These are phyloP conservation scores for Nemoura dubitans DNA, from an alignment of 2,888 invertebrate genomes.

Conservation along the genomic window DNA sequence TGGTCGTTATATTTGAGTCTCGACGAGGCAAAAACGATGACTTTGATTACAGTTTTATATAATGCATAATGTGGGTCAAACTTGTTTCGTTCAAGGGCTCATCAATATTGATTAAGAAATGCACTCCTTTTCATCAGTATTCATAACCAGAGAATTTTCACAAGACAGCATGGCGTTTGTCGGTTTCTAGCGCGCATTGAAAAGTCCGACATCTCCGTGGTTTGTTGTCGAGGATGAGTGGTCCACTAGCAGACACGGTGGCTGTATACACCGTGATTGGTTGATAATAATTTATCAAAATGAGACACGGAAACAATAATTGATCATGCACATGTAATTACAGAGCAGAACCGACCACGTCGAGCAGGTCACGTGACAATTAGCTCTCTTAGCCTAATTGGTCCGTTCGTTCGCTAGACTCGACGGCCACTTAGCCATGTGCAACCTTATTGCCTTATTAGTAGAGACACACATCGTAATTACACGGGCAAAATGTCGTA, in stretches of 20 bases:
- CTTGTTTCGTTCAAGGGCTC: too few species aligned
- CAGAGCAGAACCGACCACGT: neutral
- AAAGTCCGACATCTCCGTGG: too few species aligned
- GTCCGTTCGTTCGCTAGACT: neutral
- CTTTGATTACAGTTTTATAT: too few species aligned
- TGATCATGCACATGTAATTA: constrained; percentile 18
- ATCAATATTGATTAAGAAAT: too few species aligned
- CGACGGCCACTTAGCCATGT: neutral
- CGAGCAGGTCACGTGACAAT: neutral
- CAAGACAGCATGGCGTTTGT: too few species aligned
- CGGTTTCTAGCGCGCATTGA: too few species aligned
- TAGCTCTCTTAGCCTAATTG: neutral
- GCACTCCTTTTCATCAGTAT: too few species aligned
- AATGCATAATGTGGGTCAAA: too few species aligned
- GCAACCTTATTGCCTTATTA: constrained; percentile 24
- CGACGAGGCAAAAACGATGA: too few species aligned
- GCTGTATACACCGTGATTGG: neutral
- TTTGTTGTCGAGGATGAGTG: neutral
- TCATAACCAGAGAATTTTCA: too few species aligned
- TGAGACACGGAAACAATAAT: constrained; percentile 24
- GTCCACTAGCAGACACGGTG: neutral
- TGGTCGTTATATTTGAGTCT: too few species aligned
- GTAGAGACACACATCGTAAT: neutral
- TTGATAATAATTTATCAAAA: neutral
- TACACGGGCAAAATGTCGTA: too few species aligned